Conservation (phyloP, 37 sponge, comb jelly and placozoan species). For the Tethya wilhelma region DNA sequence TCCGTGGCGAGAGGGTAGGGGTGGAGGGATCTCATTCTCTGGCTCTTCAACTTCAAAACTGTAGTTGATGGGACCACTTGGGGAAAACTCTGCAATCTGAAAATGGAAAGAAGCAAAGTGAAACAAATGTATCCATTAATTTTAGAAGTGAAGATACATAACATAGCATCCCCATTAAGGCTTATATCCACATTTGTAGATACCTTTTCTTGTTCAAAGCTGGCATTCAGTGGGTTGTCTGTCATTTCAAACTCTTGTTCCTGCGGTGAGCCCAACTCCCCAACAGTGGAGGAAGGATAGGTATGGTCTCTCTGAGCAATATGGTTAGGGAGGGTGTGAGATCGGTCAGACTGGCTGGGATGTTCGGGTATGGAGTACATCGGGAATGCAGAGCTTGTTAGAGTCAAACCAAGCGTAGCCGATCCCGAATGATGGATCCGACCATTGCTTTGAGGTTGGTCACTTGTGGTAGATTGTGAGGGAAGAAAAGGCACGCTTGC, state of each 20-base stretch:
- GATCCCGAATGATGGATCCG: neutral
- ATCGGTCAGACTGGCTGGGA: neutral
- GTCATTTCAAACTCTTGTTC: slow-evolving; percentile 21
- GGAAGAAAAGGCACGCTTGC: too few species aligned
- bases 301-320: neutral
- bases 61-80: too few species aligned
- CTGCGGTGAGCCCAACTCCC: neutral
- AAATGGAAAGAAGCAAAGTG: neutral
- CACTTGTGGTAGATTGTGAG: too few species aligned
- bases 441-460: neutral
- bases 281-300: neutral
- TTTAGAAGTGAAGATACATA: too few species aligned
- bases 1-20: neutral
- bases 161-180: too few species aligned
- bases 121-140: neutral
- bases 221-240: slow-evolving; percentile 12
- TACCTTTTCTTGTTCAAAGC: slow-evolving; percentile 8
- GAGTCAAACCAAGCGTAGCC: too few species aligned
- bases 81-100: too few species aligned
- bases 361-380: slow-evolving; percentile 32
- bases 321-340: slow-evolving; percentile 12
- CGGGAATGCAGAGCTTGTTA: too few species aligned
- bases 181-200: neutral
- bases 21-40: slow-evolving; percentile 3
- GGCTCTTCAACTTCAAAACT: slow-evolving; percentile 5